phyloP scores from a whole-genome alignment of 2,797 vertebrate species.

The Okamejei kenojei region DNA sequence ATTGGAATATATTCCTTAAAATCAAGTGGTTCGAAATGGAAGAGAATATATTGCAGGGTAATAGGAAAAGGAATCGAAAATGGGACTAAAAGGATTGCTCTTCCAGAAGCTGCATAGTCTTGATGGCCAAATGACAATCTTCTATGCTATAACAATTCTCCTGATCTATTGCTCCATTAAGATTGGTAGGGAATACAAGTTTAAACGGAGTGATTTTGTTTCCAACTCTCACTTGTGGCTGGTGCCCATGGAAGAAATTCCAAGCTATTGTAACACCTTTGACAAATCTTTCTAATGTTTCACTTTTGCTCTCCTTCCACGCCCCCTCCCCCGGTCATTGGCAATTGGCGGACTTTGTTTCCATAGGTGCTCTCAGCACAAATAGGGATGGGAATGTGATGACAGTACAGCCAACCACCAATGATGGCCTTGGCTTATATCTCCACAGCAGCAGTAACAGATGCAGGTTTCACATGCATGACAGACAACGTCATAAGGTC shows the following conservation, averaged over 20 bases:
- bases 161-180: background rate
- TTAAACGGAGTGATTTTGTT: background rate
- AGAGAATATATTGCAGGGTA: too few species aligned
- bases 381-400: background rate
- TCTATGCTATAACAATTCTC: too few species aligned
- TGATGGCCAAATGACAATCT: too few species aligned
- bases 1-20: too few species aligned
- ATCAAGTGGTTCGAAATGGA: too few species aligned
- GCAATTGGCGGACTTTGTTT: background rate
- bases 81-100: too few species aligned
- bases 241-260: background rate
- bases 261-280: background rate
- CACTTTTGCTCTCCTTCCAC: background rate
- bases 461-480: background rate
- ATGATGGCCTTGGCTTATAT: background rate
- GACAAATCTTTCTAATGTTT: background rate
- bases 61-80: too few species aligned
- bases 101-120: too few species aligned
- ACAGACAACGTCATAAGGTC: too few species aligned
- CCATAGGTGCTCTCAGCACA: background rate
- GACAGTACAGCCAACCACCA: background rate
- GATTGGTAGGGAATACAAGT: background rate
- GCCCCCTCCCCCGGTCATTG: background rate
- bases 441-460: background rate
- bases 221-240: background rate